phyloP scores from a whole-genome alignment of 2,113 vertebrate genomes.

The Helogale parvula region DNA sequence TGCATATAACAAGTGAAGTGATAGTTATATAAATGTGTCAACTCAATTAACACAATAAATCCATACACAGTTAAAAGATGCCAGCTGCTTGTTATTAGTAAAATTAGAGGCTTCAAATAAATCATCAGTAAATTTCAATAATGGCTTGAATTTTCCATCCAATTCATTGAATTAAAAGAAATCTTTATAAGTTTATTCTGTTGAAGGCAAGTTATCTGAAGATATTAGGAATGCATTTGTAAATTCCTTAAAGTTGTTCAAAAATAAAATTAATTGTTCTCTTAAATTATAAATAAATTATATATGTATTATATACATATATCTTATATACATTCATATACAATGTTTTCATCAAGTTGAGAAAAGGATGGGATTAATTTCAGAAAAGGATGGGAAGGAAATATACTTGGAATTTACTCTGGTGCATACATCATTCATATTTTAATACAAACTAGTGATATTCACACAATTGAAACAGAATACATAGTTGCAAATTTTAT shows the following conservation, averaged over 20 bases:
- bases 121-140: not conserved
- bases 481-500: not conserved
- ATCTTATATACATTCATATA: not conserved
- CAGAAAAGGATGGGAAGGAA: not conserved
- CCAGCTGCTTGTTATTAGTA: not conserved
- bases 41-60: not conserved
- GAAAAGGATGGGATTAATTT: not conserved
- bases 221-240: not conserved
- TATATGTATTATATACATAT: too few species aligned
- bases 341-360: not conserved
- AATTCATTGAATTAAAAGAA: not conserved
- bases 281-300: not conserved
- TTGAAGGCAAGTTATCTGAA: not conserved
- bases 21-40: not conserved
- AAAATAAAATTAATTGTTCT: not conserved
- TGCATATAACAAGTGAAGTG: not conserved
- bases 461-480: not conserved
- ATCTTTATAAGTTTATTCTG: not conserved
- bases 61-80: not conserved
- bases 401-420: not conserved
- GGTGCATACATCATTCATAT: not conserved
- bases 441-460: not conserved
- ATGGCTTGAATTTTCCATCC: not conserved
- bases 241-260: not conserved
- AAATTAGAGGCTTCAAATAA: not conserved